Percentiles rank a stretch among this genome's conserved stretches.
These are phyloP conservation scores for Prunella strophiata DNA, from an alignment of 2,797 vertebrate species.

Conservation along the genomic window DNA sequence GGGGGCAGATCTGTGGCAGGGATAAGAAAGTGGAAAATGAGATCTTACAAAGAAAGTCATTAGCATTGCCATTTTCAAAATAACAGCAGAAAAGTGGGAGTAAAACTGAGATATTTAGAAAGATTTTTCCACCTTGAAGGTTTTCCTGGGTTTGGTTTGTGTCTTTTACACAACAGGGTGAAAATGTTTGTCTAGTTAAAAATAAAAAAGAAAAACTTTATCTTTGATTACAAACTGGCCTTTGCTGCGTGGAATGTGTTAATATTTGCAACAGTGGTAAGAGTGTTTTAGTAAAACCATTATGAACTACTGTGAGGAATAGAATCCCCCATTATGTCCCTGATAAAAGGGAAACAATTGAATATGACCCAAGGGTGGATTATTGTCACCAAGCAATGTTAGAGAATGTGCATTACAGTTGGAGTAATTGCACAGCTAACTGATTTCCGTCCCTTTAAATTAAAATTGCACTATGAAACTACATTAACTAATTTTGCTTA, in stretches of 20 bases:
- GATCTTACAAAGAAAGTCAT: slow-evolving; percentile 59
- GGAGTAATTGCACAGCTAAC: slow-evolving; percentile 56
- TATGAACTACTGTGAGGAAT: slow-evolving; percentile 19
- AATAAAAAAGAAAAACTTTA: neutral
- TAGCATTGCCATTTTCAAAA: slow-evolving; percentile 54
- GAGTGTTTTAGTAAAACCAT: slow-evolving; percentile 39
- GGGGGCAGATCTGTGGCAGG: slow-evolving; percentile 43
- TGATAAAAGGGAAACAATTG: slow-evolving; percentile 60
- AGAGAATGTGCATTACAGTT: slow-evolving; percentile 47
- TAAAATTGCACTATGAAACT: slow-evolving; percentile 57
- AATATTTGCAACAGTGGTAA: slow-evolving; percentile 63
- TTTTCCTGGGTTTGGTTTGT: neutral
- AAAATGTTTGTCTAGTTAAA: neutral
- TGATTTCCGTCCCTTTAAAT: slow-evolving; percentile 63
- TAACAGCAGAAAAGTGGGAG: neutral
- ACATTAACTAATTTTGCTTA: slow-evolving; percentile 65
- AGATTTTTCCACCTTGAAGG: neutral
- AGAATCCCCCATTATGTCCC: slow-evolving; percentile 43
- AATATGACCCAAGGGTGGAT: slow-evolving; percentile 61
- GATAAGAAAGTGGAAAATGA: slow-evolving; percentile 61
- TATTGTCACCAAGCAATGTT: slow-evolving; percentile 58
- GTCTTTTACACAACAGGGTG: neutral
- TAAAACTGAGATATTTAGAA: neutral
- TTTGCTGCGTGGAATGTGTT: neutral
- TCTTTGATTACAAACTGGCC: neutral